A percentile compares a stretch with the other conserved stretches of the same genome.
These are phyloP conservation scores for Climacteris rufus DNA, from an alignment of 2,113 vertebrate genomes.

Conservation along the genomic window DNA sequence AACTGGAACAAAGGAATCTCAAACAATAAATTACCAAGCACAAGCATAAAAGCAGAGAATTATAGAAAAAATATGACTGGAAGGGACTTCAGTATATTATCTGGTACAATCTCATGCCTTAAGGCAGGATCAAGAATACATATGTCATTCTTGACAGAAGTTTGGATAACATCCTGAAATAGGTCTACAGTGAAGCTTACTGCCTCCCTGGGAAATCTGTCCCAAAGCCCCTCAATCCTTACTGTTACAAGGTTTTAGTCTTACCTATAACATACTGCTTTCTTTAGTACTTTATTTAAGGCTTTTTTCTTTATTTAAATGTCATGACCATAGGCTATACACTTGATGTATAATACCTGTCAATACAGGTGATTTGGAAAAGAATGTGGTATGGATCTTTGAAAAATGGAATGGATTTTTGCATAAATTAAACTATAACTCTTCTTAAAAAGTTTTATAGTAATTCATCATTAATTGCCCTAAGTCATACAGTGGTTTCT, in stretches of 20 bases:
- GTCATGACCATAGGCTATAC: background rate
- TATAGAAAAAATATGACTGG: background rate
- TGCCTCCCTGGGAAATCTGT: background rate
- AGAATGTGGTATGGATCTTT: background rate
- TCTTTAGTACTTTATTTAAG: background rate
- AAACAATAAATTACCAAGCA: conserved; percentile 14
- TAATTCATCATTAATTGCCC: background rate
- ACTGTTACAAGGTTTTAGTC: background rate
- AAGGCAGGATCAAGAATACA: background rate
- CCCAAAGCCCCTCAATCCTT: background rate
- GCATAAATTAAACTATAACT: background rate
- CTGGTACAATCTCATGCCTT: background rate
- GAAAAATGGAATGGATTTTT: background rate
- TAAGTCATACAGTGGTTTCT: background rate
- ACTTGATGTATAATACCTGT: background rate
- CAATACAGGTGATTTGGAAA: background rate
- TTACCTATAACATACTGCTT: background rate
- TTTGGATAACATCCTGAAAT: background rate
- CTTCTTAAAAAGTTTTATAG: background rate
- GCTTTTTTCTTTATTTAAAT: background rate
- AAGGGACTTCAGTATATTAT: background rate
- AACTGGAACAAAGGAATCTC: conserved; percentile 4
- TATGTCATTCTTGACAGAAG: background rate
- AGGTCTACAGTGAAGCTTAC: background rate
- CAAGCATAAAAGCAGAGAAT: background rate